Evolutionary conservation across 2,113 vertebrate species (phyloP).

Genomic region (Ictalurus punctatus): DNA sequence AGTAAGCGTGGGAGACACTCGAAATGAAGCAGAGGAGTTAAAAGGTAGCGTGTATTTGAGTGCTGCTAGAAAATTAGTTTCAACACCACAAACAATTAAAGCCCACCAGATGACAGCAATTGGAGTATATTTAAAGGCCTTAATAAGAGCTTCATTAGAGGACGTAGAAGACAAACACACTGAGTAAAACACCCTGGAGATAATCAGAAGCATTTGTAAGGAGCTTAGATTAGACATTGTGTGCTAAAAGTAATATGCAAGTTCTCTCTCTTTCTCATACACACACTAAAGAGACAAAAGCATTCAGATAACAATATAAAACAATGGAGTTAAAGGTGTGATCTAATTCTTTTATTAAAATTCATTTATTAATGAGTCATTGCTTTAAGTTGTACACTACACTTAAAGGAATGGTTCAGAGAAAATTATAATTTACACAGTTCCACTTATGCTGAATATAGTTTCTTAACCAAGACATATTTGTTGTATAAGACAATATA

Average conservation of each 20-base stretch:
- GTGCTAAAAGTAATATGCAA: not conserved
- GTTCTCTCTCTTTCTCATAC: not conserved
- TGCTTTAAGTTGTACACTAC: not conserved
- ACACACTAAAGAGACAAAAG: not conserved
- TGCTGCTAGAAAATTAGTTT: slow-evolving; percentile 26
- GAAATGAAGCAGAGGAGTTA: slow-evolving; percentile 32
- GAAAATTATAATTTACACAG: not conserved
- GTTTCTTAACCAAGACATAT: not conserved
- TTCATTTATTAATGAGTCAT: not conserved
- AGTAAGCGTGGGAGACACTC: slow-evolving; percentile 23
- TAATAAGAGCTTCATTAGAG: slow-evolving; percentile 35
- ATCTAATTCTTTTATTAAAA: not conserved
- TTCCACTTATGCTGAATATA: not conserved
- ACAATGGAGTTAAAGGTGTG: not conserved
- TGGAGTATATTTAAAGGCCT: slow-evolving; percentile 17
- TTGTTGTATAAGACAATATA: not conserved
- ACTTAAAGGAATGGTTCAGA: not conserved
- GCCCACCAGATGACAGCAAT: slow-evolving; percentile 27
- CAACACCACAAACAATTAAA: slow-evolving; percentile 43
- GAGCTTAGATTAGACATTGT: not conserved
- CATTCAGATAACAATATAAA: not conserved
- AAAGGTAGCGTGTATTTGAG: slow-evolving; percentile 7
- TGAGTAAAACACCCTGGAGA: not conserved
- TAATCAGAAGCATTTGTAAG: slow-evolving; percentile 5
- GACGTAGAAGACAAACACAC: slow-evolving; percentile 8